A percentile compares a stretch with the other conserved stretches of the same genome.
phyloP scores from a whole-genome alignment of 64 coral and sea anemone genomes.

The Montipora capricornis region DNA sequence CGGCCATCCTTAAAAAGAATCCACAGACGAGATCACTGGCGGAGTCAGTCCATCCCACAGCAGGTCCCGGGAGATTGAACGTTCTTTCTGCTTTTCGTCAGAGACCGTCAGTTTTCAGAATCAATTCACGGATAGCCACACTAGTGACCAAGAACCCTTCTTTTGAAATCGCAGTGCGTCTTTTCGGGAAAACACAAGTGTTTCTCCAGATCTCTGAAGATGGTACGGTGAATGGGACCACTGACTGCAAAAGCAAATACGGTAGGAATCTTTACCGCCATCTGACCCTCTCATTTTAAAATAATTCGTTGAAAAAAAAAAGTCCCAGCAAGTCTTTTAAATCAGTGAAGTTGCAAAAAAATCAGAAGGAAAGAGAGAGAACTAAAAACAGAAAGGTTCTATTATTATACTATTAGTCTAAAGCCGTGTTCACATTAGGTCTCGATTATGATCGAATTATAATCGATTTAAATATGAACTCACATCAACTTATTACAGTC shows the following conservation, averaged over 20 bases:
- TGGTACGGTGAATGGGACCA: constrained; percentile 19
- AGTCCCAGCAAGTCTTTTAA: too few species aligned
- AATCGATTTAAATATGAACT: too few species aligned
- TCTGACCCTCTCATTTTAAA: too few species aligned
- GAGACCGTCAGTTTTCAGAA: neutral
- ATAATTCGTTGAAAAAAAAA: too few species aligned
- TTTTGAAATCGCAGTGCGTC: neutral
- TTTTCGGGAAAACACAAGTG: constrained; percentile 30
- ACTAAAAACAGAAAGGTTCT: too few species aligned
- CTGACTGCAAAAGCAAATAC: constrained; percentile 22
- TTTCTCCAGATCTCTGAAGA: constrained; percentile 47
- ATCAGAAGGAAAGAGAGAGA: too few species aligned
- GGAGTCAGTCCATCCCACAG: neutral
- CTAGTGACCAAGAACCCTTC: neutral
- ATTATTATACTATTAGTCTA: too few species aligned
- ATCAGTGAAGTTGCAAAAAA: too few species aligned
- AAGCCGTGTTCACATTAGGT: too few species aligned
- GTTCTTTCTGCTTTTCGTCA: neutral
- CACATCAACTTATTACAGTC: too few species aligned
- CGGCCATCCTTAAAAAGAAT: constrained; percentile 5
- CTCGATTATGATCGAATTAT: too few species aligned
- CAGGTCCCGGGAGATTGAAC: neutral
- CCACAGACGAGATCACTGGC: neutral
- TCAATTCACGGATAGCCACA: neutral
- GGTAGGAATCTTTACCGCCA: neutral